Evolutionary conservation across 1,140 invertebrate species (phyloP).

Genomic region (Trachymyrmex septentrionalis): DNA sequence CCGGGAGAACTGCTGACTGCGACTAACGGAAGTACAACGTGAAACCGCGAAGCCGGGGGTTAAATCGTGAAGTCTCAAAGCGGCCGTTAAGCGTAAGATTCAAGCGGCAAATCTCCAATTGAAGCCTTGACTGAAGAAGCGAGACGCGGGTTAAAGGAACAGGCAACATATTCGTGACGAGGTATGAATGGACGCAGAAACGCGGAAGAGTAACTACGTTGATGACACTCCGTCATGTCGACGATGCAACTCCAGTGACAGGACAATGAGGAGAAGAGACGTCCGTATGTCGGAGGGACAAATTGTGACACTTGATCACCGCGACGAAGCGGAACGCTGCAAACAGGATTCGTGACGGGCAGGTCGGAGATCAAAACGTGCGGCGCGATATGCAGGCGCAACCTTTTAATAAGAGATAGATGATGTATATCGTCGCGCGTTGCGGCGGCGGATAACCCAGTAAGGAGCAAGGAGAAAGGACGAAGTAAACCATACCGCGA

Average conservation of each 20-base stretch:
- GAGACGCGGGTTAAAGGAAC: not conserved
- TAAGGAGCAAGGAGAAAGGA: conserved; percentile 39
- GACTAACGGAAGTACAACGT: not conserved
- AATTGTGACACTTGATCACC: not conserved
- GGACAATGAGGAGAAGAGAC: not conserved
- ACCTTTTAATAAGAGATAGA: conserved; percentile 8
- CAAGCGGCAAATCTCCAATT: not conserved
- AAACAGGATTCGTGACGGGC: conserved; percentile 14
- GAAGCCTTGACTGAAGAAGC: not conserved
- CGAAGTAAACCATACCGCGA: not conserved
- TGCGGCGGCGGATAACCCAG: conserved; percentile 19
- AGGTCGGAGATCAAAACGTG: conserved; percentile 30
- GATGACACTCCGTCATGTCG: conserved; percentile 26
- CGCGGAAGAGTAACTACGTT: conserved; percentile 33
- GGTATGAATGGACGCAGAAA: not conserved
- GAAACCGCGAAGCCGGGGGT: not conserved
- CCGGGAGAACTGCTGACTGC: not conserved
- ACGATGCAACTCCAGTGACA: not conserved
- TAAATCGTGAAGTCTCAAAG: not conserved
- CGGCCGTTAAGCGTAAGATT: not conserved
- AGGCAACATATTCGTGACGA: not conserved
- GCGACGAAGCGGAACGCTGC: conserved; percentile 28
- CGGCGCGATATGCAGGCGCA: not conserved
- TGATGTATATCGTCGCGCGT: conserved; percentile 12
- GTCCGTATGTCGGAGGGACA: not conserved